Evolutionary conservation across 2,113 vertebrate genomes (phyloP), one percentile per base, ranked within the genome.

Genomic region (Chrysochloris asiatica): DNA sequence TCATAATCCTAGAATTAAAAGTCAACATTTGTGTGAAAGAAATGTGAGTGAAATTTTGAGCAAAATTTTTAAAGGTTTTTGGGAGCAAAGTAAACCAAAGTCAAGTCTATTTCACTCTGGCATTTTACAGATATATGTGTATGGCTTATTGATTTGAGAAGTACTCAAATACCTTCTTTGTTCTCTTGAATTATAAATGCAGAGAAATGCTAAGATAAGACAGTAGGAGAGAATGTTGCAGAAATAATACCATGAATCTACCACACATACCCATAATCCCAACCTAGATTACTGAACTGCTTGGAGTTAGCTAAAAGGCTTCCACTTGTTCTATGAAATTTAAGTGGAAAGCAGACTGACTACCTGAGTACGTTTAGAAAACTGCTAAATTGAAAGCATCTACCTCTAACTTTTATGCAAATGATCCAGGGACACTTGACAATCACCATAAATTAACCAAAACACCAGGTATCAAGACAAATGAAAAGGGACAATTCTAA

Each of bases 401-500:
- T 95, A 61, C 28, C n/a, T 45, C 10, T 21, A 93, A 48, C n/a
- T 77, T 93, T 93, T 86, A 88, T 86, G 72, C 36, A 86, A 36
- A 86, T 86, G 63, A 94, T 26, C 50, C 13, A 24, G 9, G 75
- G 75, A 26, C 6, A 83, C 94, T 94, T 94, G n/a, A 13, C 59
- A 90, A 92, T 88, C 76, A 88, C 24, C 14, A 65, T 93, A 92
- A 92, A 94, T 94, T 92, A 83, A 72, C 50, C 54, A 94, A 69
- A 86, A 85, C 88, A 21, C 19, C 22, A 41, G 30, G 21, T 90
- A 90, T 36, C 16, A 83, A 54, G 88, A 93, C 45, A 96, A 90
- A 92, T 75, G 76, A 71, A 93, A 94, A 94, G 33, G 43, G 54
- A 88, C 4, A 90, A 63, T 12, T 94, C 88, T 93, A 92, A 90